These are phyloP conservation scores for Girardinus metallicus DNA, from an alignment of 2,797 vertebrate genomes.

Conservation along the genomic window DNA sequence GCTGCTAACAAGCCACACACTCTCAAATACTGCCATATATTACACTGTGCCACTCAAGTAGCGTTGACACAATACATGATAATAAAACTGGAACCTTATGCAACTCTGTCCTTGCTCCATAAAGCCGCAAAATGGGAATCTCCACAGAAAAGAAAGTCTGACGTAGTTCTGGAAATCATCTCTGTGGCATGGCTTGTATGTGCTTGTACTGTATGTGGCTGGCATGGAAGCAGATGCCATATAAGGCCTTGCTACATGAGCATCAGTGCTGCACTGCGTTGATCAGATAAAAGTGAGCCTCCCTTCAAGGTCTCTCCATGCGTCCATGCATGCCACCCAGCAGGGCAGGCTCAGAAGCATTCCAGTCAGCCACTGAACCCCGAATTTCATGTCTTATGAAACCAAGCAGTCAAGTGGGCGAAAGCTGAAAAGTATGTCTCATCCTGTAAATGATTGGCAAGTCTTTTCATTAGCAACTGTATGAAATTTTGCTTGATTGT, in stretches of 20 bases:
- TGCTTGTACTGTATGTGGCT: conserved; percentile 33
- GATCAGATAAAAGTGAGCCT: conserved; percentile 77
- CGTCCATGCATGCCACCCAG: conserved; percentile 68
- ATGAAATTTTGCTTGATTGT: not conserved
- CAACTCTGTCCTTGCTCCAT: conserved; percentile 50
- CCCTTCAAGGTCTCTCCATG: conserved; percentile 42
- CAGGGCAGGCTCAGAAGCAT: conserved; percentile 74
- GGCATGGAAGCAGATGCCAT: conserved; percentile 44
- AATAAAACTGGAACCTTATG: conserved; percentile 63
- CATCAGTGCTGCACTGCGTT: conserved; percentile 58
- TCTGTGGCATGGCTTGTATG: conserved; percentile 35
- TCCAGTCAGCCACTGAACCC: conserved; percentile 79
- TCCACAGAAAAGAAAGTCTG: conserved; percentile 32
- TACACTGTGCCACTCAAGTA: conserved; percentile 63
- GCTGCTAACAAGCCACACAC: conserved; percentile 76
- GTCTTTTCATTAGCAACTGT: conserved; percentile 1
- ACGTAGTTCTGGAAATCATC: conserved; percentile 23
- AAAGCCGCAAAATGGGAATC: conserved; percentile 31
- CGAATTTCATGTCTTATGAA: conserved; percentile 55
- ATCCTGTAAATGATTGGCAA: conserved; percentile 50
- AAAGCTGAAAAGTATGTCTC: conserved; percentile 27
- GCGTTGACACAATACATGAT: conserved; percentile 68
- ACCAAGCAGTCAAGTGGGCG: conserved; percentile 29
- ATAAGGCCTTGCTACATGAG: conserved; percentile 57
- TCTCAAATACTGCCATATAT: conserved; percentile 69